Conservation (phyloP, 2,113 vertebrate species). For the Thryonomys swinderianus region DNA sequence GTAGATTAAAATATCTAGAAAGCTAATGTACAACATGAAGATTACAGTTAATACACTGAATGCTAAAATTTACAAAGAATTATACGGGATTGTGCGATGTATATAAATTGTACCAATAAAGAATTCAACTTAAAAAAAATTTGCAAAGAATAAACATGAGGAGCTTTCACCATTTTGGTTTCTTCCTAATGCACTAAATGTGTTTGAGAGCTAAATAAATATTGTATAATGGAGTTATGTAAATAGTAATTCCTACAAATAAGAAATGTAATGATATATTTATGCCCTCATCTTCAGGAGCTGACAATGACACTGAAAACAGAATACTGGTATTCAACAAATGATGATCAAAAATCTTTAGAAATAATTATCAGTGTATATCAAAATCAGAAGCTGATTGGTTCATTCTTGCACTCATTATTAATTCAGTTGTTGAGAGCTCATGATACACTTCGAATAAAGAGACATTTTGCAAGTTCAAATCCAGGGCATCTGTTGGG, state of each 20-base stretch:
- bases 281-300: not conserved
- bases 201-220: conserved; percentile 10
- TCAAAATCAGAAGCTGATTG: not conserved
- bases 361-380: not conserved
- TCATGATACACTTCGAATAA: not conserved
- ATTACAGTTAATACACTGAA: not conserved
- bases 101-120: too few species aligned
- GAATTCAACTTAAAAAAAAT: too few species aligned
- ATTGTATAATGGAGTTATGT: not conserved
- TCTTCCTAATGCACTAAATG: not conserved
- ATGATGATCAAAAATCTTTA: not conserved
- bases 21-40: not conserved
- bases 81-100: too few species aligned
- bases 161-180: not conserved
- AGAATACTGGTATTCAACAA: not conserved
- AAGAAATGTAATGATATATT: not conserved
- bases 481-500: not conserved
- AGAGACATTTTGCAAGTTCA: not conserved
- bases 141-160: not conserved
- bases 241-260: not conserved
- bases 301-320: not conserved
- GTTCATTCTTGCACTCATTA: not conserved
- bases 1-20: not conserved
- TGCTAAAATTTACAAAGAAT: not conserved
- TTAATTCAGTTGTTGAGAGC: not conserved